Base-by-base conservation (phyloP, 1,140 invertebrate species). In the Drosophila quadrilineata region DNA sequence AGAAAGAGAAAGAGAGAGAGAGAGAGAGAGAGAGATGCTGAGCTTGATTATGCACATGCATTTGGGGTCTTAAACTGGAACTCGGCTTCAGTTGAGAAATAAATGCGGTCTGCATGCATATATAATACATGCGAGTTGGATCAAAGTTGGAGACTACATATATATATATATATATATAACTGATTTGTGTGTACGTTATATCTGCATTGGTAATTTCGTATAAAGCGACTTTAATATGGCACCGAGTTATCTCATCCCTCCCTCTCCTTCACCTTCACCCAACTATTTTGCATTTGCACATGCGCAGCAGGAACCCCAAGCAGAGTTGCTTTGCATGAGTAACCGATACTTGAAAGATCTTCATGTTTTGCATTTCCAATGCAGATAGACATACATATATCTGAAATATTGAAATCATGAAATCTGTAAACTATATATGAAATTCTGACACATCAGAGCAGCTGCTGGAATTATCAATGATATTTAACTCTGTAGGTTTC, bases 121-220 rank as follows among this genome's bases (percentile, higher is more conserved):
- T 73, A 41, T 31, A 50, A 76, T 48, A 46, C 6, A 45, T 40
- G 35, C 10, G 31, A 38, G 29, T 10, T 6, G 17, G 26, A 14
- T 10, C n/a, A 1, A 21, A 2, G 8, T 31, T 8, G n/a, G n/a
- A n/a, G n/a, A n/a, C n/a, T 40, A 8, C 31, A 77, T 71, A 80
- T 71, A 74, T 69, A 85, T 77, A 82, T 85, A 54, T 77, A 77
- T 84, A 59, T 69, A 73, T 84, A 84, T 82, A 82, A 84, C 77
- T 77, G 79, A 84, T 84, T 77, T 84, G 79, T 85, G 73, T 84
- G 77, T 76, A 71, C 60, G 63, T 69, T 73, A 59, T 58, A 85
- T 85, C 79, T 85, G 79, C 77, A 85, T 85, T 85, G 80, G 80
- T 85, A 85, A 85, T 85, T 75, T 79, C 56, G 52, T 85, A 70